Evolutionary conservation across 2,888 invertebrate species (phyloP).

Genomic region (Sussaba pulchella): DNA sequence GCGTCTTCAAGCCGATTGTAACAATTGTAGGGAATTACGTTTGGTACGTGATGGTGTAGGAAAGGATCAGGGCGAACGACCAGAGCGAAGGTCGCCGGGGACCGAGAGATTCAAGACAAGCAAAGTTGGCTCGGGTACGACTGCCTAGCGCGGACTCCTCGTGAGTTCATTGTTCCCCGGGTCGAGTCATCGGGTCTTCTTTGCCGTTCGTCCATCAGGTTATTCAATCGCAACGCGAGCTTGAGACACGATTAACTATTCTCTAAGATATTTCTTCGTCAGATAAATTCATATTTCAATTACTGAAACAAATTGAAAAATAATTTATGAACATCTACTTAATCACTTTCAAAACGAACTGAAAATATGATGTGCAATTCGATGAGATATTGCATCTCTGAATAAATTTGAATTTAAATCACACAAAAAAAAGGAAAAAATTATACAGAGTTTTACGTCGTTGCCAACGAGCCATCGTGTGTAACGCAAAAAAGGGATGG

Average conservation of each 20-base stretch:
- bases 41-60: slow-evolving; percentile 23
- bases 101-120: slow-evolving; percentile 29
- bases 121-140: slow-evolving; percentile 12
- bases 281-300: background rate
- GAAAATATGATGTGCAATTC: background rate
- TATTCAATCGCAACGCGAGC: background rate
- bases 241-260: background rate
- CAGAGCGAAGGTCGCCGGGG: slow-evolving; percentile 45
- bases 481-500: too few species aligned
- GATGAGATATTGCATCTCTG: too few species aligned
- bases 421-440: background rate
- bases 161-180: slow-evolving; percentile 18
- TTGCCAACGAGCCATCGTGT: too few species aligned
- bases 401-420: too few species aligned
- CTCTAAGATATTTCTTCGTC: background rate
- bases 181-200: slow-evolving; percentile 23
- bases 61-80: slow-evolving; percentile 42
- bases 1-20: slow-evolving; percentile 33
- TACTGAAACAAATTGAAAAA: background rate
- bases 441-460: too few species aligned
- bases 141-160: background rate
- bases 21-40: slow-evolving; percentile 41
- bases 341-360: background rate
- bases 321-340: too few species aligned
- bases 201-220: background rate